phyloP scores from a whole-genome alignment of 1,140 invertebrate genomes.

The Calosoma granatense region DNA sequence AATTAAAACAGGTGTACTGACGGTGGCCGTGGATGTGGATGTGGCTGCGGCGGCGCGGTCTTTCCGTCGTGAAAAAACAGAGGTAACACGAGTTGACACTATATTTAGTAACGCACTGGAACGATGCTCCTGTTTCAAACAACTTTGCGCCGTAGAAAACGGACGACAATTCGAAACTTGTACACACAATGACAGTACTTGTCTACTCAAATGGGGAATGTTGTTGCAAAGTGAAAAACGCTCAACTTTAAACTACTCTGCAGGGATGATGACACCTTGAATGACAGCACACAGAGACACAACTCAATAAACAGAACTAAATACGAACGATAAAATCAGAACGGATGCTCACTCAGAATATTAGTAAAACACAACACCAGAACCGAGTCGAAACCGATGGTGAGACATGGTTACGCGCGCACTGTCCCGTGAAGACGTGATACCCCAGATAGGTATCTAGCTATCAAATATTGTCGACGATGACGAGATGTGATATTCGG shows the following conservation, averaged over 20 bases:
- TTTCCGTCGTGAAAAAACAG: background rate
- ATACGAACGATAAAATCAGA: background rate
- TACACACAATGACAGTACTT: too few species aligned
- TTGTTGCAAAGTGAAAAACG: too few species aligned
- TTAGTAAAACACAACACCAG: background rate
- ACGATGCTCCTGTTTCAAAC: slow-evolving; percentile 6
- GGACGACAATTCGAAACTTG: background rate
- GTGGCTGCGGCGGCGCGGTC: background rate
- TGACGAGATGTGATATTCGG: too few species aligned
- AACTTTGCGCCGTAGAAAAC: background rate
- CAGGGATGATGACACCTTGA: too few species aligned
- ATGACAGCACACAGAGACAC: too few species aligned
- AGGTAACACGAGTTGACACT: slow-evolving; percentile 7
- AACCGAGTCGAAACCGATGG: background rate
- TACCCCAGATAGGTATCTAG: too few species aligned
- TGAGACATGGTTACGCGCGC: background rate
- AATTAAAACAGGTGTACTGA: slow-evolving; percentile 4
- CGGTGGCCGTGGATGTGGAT: too few species aligned
- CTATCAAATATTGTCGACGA: too few species aligned
- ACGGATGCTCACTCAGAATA: background rate
- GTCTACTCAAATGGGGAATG: too few species aligned
- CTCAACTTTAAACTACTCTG: too few species aligned
- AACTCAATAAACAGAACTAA: too few species aligned
- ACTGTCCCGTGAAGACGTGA: background rate
- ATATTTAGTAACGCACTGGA: slow-evolving; percentile 8